Evolutionary conservation across 2,113 vertebrate species (phyloP), one percentile per base, ranked within the genome.

Genomic region (Mirza zaza): DNA sequence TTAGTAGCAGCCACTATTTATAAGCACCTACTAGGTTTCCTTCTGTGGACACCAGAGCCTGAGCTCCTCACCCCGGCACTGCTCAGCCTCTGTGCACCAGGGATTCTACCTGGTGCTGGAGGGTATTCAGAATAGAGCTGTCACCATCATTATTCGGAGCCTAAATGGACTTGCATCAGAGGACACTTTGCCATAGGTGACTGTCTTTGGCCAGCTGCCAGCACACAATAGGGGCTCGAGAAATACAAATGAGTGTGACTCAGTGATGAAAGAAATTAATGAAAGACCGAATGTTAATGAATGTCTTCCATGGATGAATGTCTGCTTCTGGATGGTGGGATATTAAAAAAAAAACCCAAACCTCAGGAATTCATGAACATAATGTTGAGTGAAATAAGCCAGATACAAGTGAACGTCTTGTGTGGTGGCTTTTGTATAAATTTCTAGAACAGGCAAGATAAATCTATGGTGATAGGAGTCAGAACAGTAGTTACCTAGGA

Each of bases 401-500:
- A 88, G 55, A 93, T 36, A 93, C 63, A 79, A 68, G 77, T 91
- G 65, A 88, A 84, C 48, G 65, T 91, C 75, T 55, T 39, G 4
- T 79, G 63, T 91, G 57, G 59, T 84, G 39, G 48, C 32, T 48
- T 87, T 84, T 91, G 90, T 61, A 52, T 88, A 67, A 88, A 91
- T 48, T 95, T 91, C 90, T 91, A 88, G 90, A 95, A 86, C 25
- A 86, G n/a, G 77, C 17, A 71, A 88, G 65, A 67, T 59, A 84
- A 68, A 84, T 84, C 55, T 75, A 45, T 32, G 36, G 23, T 55
- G 65, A 57, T 21, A 55, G 21, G 32, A 59, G 52, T 42, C 52
- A n/a, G 45, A n/a, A 82, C 20, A 42, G 23, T 7, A 32, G 42
- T 71, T 75, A 55, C 52, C 36, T 57, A 29, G 61, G 55, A 34